phyloP scores from a whole-genome alignment of 2,888 invertebrate genomes.

The Axea sp. region DNA sequence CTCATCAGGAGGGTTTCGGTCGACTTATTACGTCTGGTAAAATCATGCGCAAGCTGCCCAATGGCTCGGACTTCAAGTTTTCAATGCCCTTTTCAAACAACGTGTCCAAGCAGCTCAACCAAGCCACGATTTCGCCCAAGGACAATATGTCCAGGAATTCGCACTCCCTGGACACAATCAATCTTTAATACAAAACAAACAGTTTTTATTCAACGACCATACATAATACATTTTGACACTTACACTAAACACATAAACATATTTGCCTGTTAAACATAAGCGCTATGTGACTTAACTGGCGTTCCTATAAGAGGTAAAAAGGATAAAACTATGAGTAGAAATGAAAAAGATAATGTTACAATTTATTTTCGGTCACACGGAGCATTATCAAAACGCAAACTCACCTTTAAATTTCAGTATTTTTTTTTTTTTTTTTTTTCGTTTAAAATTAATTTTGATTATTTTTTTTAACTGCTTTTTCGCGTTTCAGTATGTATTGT shows the following conservation, averaged over 20 bases:
- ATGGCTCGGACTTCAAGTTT: conserved; percentile 87
- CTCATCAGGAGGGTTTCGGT: conserved; percentile 98
- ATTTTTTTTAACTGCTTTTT: conserved; percentile 33
- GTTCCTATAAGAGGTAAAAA: conserved; percentile 18
- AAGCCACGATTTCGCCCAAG: conserved; percentile 76
- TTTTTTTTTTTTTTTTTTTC: no score
- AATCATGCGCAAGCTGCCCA: conserved; percentile 93
- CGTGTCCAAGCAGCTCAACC: conserved; percentile 75
- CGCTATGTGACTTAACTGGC: conserved; percentile 47
- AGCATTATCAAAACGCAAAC: conserved; percentile 23
- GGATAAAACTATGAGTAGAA: conserved; percentile 4
- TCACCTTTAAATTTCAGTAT: conserved; percentile 47
- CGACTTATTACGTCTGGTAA: conserved; percentile 98
- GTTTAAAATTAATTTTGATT: conserved; percentile 35
- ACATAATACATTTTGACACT: no score
- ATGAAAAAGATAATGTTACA: conserved; percentile 4
- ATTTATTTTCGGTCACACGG: conserved; percentile 23
- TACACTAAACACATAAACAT: background rate
- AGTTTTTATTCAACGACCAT: background rate
- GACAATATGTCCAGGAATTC: conserved; percentile 73
- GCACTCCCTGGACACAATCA: conserved; percentile 75
- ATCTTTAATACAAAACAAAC: conserved; percentile 68
- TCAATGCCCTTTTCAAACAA: conserved; percentile 82
- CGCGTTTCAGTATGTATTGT: conserved; percentile 9
- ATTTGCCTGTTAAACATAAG: conserved; percentile 11